Evolutionary conservation across 2,888 invertebrate genomes (phyloP).

Genomic region (Cylindroiulus punctatus): DNA sequence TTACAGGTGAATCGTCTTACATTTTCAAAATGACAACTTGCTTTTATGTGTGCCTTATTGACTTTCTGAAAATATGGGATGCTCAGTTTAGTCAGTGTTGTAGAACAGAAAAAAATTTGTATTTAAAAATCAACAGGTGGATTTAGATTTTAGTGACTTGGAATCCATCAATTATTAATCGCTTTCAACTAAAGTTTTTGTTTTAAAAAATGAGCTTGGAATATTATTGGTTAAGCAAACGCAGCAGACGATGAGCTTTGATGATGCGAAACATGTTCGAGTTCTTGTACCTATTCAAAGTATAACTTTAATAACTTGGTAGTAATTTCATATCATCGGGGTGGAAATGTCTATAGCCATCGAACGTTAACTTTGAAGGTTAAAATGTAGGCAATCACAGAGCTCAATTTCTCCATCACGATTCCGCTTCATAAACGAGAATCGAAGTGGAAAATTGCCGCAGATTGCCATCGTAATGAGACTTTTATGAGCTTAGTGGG

Average conservation of each 20-base stretch:
- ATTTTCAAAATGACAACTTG: background rate
- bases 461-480: conserved; percentile 44
- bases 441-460: conserved; percentile 48
- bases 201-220: too few species aligned
- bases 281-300: background rate
- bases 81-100: too few species aligned
- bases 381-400: background rate
- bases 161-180: too few species aligned
- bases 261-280: background rate
- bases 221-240: too few species aligned
- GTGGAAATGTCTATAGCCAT: background rate
- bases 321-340: background rate
- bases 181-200: too few species aligned
- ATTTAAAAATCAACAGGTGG: too few species aligned
- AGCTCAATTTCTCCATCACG: background rate
- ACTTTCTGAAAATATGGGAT: too few species aligned
- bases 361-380: background rate
- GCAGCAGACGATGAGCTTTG: background rate
- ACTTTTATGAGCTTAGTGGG: conserved; percentile 8
- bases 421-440: conserved; percentile 21
- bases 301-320: background rate
- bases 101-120: too few species aligned
- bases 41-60: background rate
- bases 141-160: too few species aligned
- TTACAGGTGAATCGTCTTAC: conserved; percentile 65